These are phyloP conservation scores for Caenorhabditis afra DNA, from an alignment of 2,888 invertebrate genomes.

Conservation along the genomic window DNA sequence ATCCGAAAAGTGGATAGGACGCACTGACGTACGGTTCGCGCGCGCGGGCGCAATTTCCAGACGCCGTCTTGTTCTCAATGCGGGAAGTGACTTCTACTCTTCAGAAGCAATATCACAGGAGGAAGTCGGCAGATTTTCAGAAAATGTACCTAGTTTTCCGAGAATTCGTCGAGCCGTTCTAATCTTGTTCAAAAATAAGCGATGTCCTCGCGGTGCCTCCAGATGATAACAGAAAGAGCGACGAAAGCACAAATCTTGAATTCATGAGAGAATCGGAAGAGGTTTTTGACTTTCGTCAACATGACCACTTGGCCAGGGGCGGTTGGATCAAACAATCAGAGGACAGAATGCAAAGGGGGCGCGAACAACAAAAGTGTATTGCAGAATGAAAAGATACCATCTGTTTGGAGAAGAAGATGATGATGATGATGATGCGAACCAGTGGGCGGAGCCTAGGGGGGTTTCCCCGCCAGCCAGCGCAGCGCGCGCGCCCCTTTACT, in stretches of 20 bases:
- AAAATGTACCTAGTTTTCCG: constrained; percentile 17
- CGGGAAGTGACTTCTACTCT: too few relatives aligned
- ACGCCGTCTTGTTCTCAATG: too few relatives aligned
- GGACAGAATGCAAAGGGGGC: background rate
- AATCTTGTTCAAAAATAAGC: constrained; percentile 14
- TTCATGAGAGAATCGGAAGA: too few relatives aligned
- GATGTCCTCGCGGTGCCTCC: background rate
- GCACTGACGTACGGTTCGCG: too few relatives aligned
- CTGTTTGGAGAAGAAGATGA: constrained; percentile 1
- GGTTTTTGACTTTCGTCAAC: background rate
- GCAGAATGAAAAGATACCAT: constrained; percentile 1
- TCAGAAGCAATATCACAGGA: too few relatives aligned
- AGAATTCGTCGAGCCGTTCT: constrained; percentile 8
- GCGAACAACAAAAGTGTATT: constrained; percentile 11
- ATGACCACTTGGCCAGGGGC: background rate
- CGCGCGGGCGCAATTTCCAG: too few relatives aligned
- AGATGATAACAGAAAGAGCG: constrained; percentile 4
- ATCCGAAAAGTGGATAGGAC: background rate
- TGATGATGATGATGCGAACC: constrained; percentile 12
- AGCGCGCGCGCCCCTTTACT: constrained; percentile 24
- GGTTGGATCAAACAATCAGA: background rate
- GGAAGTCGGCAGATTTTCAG: too few relatives aligned
- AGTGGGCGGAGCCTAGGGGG: constrained; percentile 42
- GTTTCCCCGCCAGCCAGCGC: constrained; percentile 25
- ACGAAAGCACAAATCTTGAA: too few relatives aligned